A percentile compares a stretch with the other conserved stretches of the same genome.
Conservation (phyloP, 2,888 invertebrate species). For the Cyclophora punctaria region DNA sequence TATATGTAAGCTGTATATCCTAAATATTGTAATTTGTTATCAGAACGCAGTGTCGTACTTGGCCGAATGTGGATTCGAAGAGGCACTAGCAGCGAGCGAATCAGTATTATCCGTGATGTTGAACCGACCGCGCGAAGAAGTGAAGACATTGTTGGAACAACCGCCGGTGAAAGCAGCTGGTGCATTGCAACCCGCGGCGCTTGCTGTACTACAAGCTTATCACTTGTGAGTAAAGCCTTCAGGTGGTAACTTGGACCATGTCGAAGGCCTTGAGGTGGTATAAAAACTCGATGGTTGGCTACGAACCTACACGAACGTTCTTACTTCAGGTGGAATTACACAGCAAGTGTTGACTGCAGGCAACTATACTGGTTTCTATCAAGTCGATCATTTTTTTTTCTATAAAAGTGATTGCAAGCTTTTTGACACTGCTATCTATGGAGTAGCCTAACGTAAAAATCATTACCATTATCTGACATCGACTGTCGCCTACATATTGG, state of each 20-base stretch:
- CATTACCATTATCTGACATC: no score
- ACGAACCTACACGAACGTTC: no score
- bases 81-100: constrained; percentile 45
- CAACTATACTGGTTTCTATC: no score
- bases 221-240: constrained; percentile 40
- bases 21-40: neutral
- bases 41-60: constrained; percentile 57
- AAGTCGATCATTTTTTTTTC: no score
- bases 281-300: neutral
- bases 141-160: constrained; percentile 36
- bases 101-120: constrained; percentile 45
- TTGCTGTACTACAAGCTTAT: constrained; percentile 50
- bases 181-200: constrained; percentile 46
- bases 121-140: constrained; percentile 50
- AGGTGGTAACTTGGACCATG: no score
- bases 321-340: no score
- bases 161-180: constrained; percentile 25
- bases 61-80: constrained; percentile 61
- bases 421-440: no score
- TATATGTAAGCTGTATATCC: no score
- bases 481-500: no score
- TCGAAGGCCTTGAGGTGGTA: neutral
- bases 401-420: no score
- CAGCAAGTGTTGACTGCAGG: no score
- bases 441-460: no score